Conservation (phyloP, 2,888 invertebrate species). For the Parelbella ahira region DNA sequence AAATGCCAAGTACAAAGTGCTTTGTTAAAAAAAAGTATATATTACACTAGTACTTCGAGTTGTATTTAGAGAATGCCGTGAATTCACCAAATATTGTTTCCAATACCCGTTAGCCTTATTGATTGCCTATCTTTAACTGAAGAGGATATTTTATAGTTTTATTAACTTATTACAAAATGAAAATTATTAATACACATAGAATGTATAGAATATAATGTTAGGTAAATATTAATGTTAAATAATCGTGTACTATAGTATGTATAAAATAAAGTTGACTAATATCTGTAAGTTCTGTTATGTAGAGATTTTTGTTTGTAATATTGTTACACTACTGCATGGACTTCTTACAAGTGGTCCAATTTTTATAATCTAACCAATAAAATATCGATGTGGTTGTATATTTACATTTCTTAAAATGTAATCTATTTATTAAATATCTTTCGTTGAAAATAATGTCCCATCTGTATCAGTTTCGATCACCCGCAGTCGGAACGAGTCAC, state of each 20-base stretch:
- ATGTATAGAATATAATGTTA: conserved; percentile 72
- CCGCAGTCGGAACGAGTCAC: conserved; percentile 1
- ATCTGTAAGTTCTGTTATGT: conserved; percentile 80
- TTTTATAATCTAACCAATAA: conserved; percentile 81
- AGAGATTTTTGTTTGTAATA: conserved; percentile 81
- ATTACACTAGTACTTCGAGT: conserved; percentile 52
- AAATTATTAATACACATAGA: conserved; percentile 77
- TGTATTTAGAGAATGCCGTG: conserved; percentile 59
- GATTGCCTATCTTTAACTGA: conserved; percentile 76
- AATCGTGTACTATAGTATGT: conserved; percentile 77
- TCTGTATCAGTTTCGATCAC: conserved; percentile 31
- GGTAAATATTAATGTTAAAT: conserved; percentile 75
- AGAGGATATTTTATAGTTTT: conserved; percentile 79
- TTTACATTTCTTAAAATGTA: conserved; percentile 80
- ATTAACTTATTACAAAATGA: conserved; percentile 79
- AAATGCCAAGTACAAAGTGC: conserved; percentile 76
- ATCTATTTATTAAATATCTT: conserved; percentile 76
- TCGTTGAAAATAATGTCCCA: conserved; percentile 62
- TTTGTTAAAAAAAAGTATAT: conserved; percentile 59
- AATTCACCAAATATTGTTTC: conserved; percentile 77
- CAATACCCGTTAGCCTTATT: conserved; percentile 77
- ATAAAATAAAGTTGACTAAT: conserved; percentile 81
- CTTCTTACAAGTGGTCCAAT: conserved; percentile 76
- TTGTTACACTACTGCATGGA: conserved; percentile 76
- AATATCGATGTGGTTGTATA: conserved; percentile 81